Conservation (phyloP, 2,797 vertebrate species). For the Myotis vivesi region DNA sequence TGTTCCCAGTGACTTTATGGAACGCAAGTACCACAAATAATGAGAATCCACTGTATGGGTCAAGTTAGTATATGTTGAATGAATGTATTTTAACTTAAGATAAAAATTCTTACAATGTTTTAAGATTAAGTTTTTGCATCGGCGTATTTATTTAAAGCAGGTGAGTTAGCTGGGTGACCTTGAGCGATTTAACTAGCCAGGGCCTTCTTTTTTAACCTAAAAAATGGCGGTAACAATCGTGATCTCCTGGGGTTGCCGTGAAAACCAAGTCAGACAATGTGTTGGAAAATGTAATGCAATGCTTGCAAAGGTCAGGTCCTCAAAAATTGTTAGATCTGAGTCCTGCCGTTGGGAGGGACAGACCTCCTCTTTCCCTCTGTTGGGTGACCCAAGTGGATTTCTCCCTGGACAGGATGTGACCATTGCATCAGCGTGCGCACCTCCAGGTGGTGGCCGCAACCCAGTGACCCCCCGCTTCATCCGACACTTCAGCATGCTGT, state of each 20-base stretch:
- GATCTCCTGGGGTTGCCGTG: background rate
- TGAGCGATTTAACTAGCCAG: background rate
- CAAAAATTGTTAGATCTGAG: background rate
- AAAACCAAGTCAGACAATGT: background rate
- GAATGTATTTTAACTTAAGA: background rate
- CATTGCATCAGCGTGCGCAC: slow-evolving; percentile 89
- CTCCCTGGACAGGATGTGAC: slow-evolving; percentile 86
- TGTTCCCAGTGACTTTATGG: background rate
- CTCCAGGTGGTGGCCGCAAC: slow-evolving; percentile 91
- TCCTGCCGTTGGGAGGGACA: background rate
- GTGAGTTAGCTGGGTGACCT: background rate
- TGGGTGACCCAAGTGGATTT: background rate
- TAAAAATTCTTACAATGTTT: background rate
- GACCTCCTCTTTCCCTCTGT: background rate
- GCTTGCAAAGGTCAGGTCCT: background rate
- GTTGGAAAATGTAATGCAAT: background rate
- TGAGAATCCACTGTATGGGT: background rate
- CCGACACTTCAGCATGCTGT: slow-evolving; percentile 91
- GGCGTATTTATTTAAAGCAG: background rate
- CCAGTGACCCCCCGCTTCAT: slow-evolving; percentile 91
- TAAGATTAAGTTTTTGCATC: background rate
- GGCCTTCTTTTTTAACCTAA: background rate
- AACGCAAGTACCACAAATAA: background rate
- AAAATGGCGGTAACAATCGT: background rate
- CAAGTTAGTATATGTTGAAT: background rate